Evolutionary conservation across 2,888 invertebrate genomes (phyloP).

Genomic region (Caenorhabditis plicata): DNA sequence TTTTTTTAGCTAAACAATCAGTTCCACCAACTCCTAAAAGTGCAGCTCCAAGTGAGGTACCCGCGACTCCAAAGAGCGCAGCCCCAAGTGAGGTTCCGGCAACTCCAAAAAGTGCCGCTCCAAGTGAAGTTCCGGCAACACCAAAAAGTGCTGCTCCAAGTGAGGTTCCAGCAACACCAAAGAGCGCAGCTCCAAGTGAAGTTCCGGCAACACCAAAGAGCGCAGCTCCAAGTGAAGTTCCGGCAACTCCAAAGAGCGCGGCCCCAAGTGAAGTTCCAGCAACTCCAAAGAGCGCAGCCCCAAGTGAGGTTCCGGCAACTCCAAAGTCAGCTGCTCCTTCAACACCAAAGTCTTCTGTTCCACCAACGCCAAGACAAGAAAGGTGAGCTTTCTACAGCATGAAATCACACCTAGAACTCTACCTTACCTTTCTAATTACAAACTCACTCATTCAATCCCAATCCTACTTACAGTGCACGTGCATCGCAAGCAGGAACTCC

Average conservation of each 20-base stretch:
- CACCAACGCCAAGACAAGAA: slow-evolving; percentile 20
- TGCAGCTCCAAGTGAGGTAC: slow-evolving; percentile 28
- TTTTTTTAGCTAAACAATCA: slow-evolving; percentile 30
- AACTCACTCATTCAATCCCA: neutral
- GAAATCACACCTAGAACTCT: slow-evolving; percentile 48
- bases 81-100: slow-evolving; percentile 31
- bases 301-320: slow-evolving; percentile 22
- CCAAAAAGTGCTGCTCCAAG: slow-evolving; percentile 33
- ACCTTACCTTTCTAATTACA: slow-evolving; percentile 4
- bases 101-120: slow-evolving; percentile 34
- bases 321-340: slow-evolving; percentile 23
- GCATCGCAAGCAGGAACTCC: neutral
- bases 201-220: slow-evolving; percentile 39
- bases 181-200: slow-evolving; percentile 24
- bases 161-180: slow-evolving; percentile 31
- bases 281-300: slow-evolving; percentile 27
- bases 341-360: slow-evolving; percentile 1
- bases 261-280: slow-evolving; percentile 15
- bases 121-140: slow-evolving; percentile 34
- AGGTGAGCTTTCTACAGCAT: too few species aligned
- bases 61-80: slow-evolving; percentile 32
- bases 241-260: slow-evolving; percentile 42
- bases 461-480: neutral
- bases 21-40: slow-evolving; percentile 41
- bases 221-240: slow-evolving; percentile 30